These are phyloP conservation scores for Stegodyphus dumicola DNA, from an alignment of 1,140 invertebrate species.

Conservation along the genomic window DNA sequence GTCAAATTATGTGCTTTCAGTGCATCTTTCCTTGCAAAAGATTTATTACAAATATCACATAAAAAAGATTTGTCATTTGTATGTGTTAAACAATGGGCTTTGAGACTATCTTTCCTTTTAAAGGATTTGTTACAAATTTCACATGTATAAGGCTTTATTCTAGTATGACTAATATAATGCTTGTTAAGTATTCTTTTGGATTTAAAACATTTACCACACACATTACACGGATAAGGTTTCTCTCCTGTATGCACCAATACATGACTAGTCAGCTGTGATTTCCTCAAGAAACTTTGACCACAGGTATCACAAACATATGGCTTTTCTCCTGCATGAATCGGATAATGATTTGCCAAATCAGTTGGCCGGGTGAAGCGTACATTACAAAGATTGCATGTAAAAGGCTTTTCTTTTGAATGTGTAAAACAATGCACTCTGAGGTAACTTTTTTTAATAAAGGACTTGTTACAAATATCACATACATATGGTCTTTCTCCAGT, in stretches of 20 bases:
- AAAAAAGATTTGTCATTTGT: constrained; percentile 67
- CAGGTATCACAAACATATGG: constrained; percentile 81
- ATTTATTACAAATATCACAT: constrained; percentile 52
- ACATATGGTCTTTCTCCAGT: not conserved
- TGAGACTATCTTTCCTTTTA: not conserved
- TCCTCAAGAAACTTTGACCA: constrained; percentile 55
- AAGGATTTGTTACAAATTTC: not conserved
- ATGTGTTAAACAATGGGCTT: not conserved
- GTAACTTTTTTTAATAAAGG: constrained; percentile 29
- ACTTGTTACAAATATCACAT: constrained; percentile 1
- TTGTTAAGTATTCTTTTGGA: constrained; percentile 72
- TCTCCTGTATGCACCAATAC: constrained; percentile 61
- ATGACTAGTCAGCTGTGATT: constrained; percentile 39
- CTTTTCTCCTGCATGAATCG: constrained; percentile 81
- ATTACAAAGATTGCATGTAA: constrained; percentile 54
- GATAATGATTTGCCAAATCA: constrained; percentile 71
- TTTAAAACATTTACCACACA: constrained; percentile 71
- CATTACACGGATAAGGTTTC: constrained; percentile 62
- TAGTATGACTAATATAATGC: constrained; percentile 74
- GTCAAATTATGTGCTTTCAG: constrained; percentile 38
- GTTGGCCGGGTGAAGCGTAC: constrained; percentile 57
- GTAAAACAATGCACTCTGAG: constrained; percentile 19
- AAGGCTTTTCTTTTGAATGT: constrained; percentile 58
- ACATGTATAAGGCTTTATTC: constrained; percentile 59
- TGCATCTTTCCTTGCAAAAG: constrained; percentile 40